Evolutionary conservation across 2,888 invertebrate genomes (phyloP), one percentile per base, ranked within the genome.

Genomic region (Leptura quadrifasciata): DNA sequence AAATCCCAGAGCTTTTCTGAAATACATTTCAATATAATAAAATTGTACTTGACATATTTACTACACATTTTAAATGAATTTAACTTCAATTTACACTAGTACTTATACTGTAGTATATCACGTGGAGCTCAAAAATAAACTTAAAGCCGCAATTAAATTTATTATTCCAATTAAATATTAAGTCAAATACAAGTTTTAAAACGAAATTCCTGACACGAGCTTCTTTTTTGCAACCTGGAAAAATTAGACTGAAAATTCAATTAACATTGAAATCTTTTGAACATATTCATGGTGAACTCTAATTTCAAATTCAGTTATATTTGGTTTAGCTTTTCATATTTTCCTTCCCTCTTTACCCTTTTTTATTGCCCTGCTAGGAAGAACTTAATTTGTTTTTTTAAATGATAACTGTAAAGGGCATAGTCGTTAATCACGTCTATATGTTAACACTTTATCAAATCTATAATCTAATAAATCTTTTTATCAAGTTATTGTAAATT

Each of bases 191-290:
- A n/a, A 47, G 12, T 47, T 47, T 47, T 47, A n/a, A 47, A 47
- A n/a, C 5, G 15, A 47, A 47, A 47, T 47, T 47, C n/a, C 47
- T 47, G 39, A 39, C 12, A 15, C 39, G 15, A 39, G 39, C 39
- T 39, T 39, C 10, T 10, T 47, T 24, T 47, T n/a, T 47, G 17
- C 4, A 47, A 47, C n/a, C 47, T 47, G 15, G 47, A 3, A n/a
- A 47, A 47, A 47, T 47, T 47, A 47, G n/a, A 47, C 6, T n/a
- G 47, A 47, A 47, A 47, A 47, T 47, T 47, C 47, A 47, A 47
- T 47, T 47, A 47, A 47, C 47, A 47, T 47, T 47, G 47, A 47
- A 47, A 47, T n/a, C 47, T 47, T 47, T 47, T 47, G 47, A 47
- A 47, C 47, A 47, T 47, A 47, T 47, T 47, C 39, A 47, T 47